Conservation (phyloP, 2,888 invertebrate genomes). For the Pantelozetes paolii region DNA sequence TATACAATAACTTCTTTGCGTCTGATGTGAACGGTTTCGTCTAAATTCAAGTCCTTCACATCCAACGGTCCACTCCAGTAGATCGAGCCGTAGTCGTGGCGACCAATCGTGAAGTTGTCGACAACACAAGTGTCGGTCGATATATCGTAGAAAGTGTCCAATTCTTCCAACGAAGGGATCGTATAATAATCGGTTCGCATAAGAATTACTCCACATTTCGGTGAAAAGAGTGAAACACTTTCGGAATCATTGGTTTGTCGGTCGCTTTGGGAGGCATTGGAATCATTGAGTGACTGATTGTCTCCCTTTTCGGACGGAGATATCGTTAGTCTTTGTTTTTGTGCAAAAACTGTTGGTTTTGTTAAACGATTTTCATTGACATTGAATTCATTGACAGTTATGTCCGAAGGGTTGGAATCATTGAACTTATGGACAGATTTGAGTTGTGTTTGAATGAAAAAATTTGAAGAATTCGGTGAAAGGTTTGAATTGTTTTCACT, state of each 20-base stretch:
- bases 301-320: background rate
- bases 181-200: constrained; percentile 84
- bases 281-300: background rate
- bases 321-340: constrained; percentile 1
- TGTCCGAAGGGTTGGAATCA: background rate
- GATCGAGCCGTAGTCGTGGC: constrained; percentile 84
- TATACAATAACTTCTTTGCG: constrained; percentile 93
- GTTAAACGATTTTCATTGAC: background rate
- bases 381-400: constrained; percentile 19
- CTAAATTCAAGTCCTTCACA: constrained; percentile 76
- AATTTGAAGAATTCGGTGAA: background rate
- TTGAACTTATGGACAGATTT: background rate
- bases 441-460: background rate
- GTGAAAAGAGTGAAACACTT: constrained; percentile 24
- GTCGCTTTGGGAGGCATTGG: background rate
- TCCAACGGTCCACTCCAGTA: constrained; percentile 78
- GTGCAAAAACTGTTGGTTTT: background rate
- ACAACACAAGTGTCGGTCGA: constrained; percentile 72
- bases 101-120: constrained; percentile 79
- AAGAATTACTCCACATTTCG: constrained; percentile 52
- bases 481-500: background rate
- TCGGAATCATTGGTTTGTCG: background rate
- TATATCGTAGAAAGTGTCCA: constrained; percentile 66
- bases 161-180: constrained; percentile 74
- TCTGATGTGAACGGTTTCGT: constrained; percentile 82